These are phyloP conservation scores for Anser cygnoides DNA, from an alignment of 2,113 vertebrate species.

Conservation along the genomic window DNA sequence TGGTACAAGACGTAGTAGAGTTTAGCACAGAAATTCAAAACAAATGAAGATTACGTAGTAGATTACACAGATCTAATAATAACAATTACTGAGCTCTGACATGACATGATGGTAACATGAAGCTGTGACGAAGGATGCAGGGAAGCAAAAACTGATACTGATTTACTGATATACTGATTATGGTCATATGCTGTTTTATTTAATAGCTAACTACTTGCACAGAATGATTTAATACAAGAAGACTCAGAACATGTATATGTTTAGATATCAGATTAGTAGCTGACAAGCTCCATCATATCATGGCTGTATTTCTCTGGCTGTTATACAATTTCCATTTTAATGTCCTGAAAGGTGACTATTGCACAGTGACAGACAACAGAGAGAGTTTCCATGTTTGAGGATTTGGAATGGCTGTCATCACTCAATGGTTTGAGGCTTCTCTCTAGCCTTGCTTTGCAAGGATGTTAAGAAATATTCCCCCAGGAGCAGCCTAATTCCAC, in stretches of 20 bases:
- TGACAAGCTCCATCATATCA: neutral
- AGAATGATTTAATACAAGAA: conserved; percentile 46
- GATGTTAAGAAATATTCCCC: neutral
- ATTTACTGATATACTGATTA: neutral
- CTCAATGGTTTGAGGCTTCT: neutral
- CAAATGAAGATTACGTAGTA: neutral
- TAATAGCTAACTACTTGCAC: neutral
- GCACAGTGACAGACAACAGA: neutral
- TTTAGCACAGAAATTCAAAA: neutral
- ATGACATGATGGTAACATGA: neutral
- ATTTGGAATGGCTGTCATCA: neutral
- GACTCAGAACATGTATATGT: neutral
- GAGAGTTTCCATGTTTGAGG: neutral
- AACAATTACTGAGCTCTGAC: neutral
- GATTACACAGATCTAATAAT: neutral
- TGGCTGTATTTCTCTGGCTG: neutral
- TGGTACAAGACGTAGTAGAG: rapidly evolving
- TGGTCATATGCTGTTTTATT: conserved; percentile 1
- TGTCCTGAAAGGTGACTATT: conserved; percentile 24
- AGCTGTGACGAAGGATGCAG: neutral
- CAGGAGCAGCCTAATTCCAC: neutral
- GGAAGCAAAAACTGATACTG: neutral
- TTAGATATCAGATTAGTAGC: conserved; percentile 16
- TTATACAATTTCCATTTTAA: neutral
- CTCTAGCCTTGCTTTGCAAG: neutral